These are phyloP conservation scores for Raja brachyura DNA, from an alignment of 2,113 vertebrate genomes.

Conservation along the genomic window DNA sequence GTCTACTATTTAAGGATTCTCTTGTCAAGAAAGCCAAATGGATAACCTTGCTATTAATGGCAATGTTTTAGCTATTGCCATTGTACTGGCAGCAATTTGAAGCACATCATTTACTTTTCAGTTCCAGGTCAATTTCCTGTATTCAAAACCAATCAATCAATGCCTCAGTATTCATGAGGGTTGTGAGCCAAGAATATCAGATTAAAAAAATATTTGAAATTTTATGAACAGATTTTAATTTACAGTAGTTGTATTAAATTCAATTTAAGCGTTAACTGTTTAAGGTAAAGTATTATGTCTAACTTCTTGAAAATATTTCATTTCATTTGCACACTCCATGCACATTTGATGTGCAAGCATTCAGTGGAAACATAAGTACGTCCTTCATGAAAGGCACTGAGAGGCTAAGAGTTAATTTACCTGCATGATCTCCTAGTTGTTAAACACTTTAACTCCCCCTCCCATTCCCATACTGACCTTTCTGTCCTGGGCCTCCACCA, in stretches of 20 bases:
- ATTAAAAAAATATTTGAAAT: neutral
- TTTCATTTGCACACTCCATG: neutral
- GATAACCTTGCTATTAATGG: constrained; percentile 8
- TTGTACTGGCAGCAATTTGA: constrained; percentile 14
- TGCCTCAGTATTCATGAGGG: neutral
- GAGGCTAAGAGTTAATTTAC: neutral
- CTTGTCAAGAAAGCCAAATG: neutral
- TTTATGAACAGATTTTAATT: neutral
- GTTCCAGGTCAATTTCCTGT: constrained; percentile 24
- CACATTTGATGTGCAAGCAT: neutral
- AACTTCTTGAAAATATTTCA: neutral
- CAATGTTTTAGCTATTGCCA: neutral
- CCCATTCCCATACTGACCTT: too few relatives aligned
- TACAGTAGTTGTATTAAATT: neutral
- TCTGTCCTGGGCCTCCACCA: too few relatives aligned
- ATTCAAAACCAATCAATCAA: constrained; percentile 10
- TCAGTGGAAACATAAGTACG: neutral
- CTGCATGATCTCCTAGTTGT: too few relatives aligned
- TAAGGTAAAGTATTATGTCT: neutral
- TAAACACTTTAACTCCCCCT: too few relatives aligned
- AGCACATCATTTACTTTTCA: constrained; percentile 14
- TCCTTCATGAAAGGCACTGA: neutral
- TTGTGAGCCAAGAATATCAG: neutral
- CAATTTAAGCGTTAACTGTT: neutral
- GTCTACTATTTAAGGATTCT: neutral